These are phyloP conservation scores for Oreochromis spilurus DNA, from an alignment of 2,113 vertebrate species.

Conservation along the genomic window DNA sequence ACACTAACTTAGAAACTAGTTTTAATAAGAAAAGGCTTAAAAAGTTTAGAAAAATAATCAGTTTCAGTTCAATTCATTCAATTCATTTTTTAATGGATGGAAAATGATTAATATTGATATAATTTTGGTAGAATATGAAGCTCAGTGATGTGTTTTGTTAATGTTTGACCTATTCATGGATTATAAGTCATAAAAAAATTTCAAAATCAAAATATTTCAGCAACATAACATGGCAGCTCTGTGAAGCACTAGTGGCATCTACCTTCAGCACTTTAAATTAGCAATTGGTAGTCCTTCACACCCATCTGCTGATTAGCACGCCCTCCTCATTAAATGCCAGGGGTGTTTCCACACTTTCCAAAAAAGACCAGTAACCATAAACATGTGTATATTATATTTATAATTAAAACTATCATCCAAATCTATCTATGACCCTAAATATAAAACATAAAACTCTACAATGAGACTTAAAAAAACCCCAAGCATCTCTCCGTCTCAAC, in stretches of 20 bases:
- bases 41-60: too few species aligned
- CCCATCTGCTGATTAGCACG: rapidly evolving
- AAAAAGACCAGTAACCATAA: rapidly evolving
- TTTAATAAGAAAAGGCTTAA: too few species aligned
- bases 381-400: rapidly evolving
- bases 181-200: rapidly evolving
- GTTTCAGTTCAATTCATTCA: too few species aligned
- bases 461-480: not conserved
- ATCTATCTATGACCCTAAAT: not conserved
- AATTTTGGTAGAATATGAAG: rapidly evolving
- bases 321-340: too few species aligned
- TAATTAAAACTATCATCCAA: not conserved
- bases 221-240: too few species aligned
- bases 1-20: too few species aligned
- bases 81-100: too few species aligned
- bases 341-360: too few species aligned
- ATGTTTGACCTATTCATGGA: not conserved
- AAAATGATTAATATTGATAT: not conserved
- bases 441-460: not conserved
- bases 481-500: rapidly evolving
- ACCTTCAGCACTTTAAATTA: too few species aligned
- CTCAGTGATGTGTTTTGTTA: not conserved
- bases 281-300: rapidly evolving
- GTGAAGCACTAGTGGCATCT: too few species aligned
- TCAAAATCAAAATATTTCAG: too few species aligned